Evolutionary conservation across 2,113 vertebrate species (phyloP), one percentile per base, ranked within the genome.

Genomic region (Bujurquina vittata): DNA sequence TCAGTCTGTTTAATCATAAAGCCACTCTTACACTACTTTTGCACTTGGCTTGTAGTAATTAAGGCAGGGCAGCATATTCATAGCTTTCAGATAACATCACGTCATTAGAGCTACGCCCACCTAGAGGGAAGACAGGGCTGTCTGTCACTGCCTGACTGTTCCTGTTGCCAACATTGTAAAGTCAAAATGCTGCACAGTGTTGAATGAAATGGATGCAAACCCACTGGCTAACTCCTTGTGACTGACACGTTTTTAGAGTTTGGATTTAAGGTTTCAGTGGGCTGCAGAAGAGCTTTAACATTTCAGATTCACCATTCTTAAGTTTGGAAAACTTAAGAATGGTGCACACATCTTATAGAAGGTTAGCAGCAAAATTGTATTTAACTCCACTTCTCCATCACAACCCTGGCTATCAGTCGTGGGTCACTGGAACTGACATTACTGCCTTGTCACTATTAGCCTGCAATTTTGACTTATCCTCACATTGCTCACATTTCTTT

Each of bases 1-100:
- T 40, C 20, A 11, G 43, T 5, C 37, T 18, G 10, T 63, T 73
- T 82, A 20, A 52, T 57, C 35, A 5, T 7, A 54, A 4, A 74
- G 20, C 23, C 18, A 10, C 12, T 15, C 55, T 20, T 43, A 3
- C 40, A 1, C 5, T 10, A 43, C 40, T 67, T 46, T 67, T 46
- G 26, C 62, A 26, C 14, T 1, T 23, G 23, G 37, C n/a, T 40
- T 10, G 37, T 0, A 43, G 14, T 20, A 65, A 65, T 43, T 43
- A 46, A 18, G 17, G 10, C n/a, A 18, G 46, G 5, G 46, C 46
- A 26, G 37, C 1, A 43, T 23, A 26, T 46, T 26, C 22, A 26
- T 43, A 10, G 22, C 23, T 0, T 7, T 49, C 63, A 67, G 8
- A 3, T 46, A 4, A 26, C 37, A 67, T 46, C 22, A 17, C 40